Base-by-base conservation (phyloP, 2,113 vertebrate species). In the Mellivora capensis region DNA sequence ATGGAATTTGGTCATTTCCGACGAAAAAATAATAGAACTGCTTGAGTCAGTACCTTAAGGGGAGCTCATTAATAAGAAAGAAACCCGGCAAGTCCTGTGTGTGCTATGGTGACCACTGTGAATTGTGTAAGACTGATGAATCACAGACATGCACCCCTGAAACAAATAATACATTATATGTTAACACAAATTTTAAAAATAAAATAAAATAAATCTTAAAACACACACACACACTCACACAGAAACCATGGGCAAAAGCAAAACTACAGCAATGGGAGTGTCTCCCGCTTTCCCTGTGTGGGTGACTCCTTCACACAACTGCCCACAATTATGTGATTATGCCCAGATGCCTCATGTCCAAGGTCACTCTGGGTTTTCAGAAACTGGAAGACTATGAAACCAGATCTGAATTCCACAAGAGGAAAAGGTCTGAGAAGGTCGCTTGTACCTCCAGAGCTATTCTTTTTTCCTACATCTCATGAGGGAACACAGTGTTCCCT, bases 61-160 rank as follows among this genome's bases (percentile, higher is more conserved):
- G 97, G 37, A 98, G 87, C 96, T 98, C 96, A 97, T 96, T 98
- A 98, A 98, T 98, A 98, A 98, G 83, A 87, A 90, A 97, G 86
- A 98, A 94, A 94, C 7, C 21, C 57, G 96, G 44, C 59, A 90
- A 98, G 94, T 97, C 90, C 76, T 14, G 11, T 96, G 90, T 85
- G 94, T 76, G 74, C 80, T 96, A 3, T 64, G 13, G 27, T 64
- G 29, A 64, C 29, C 12, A 13, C 62, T 31, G 62, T 64, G 62
- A 64, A 31, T 64, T 31, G 29, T 64, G 2, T 64, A 64, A 64
- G 62, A 15, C 29, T 31, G 62, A 31, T 15, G 62, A 64, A 31
- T 64, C 62, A 64, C 29, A 64, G 62, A 64, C 13, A 29, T 64
- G 62, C 31, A 64, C 13, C 29, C 62, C 62, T 64, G 62, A 64